Conservation (phyloP, 2,888 invertebrate species). For the Lydus trimaculatus region DNA sequence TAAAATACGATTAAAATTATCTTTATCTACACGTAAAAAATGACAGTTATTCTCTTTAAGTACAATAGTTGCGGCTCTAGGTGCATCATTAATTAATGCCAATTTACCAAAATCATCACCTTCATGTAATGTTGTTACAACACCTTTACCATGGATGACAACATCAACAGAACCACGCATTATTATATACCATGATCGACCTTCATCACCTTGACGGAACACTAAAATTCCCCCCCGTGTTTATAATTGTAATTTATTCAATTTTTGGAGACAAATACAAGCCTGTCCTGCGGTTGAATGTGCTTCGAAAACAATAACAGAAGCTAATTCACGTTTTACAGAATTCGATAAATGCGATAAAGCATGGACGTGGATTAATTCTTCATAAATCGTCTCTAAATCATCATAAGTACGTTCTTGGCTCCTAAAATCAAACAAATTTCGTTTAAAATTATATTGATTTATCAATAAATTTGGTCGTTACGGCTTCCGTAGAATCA, state of each 20-base stretch:
- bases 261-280: too few relatives aligned
- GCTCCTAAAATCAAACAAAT: constrained; percentile 63
- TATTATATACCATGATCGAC: constrained; percentile 85
- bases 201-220: constrained; percentile 86
- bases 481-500: constrained; percentile 83
- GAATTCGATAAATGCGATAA: constrained; percentile 81
- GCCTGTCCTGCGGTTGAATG: constrained; percentile 79
- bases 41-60: constrained; percentile 84
- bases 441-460: too few relatives aligned
- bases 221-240: too few relatives aligned
- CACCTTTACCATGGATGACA: constrained; percentile 84
- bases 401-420: constrained; percentile 81
- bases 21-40: constrained; percentile 83
- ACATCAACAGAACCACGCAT: constrained; percentile 85
- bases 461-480: too few relatives aligned
- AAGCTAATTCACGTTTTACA: constrained; percentile 80
- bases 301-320: constrained; percentile 81
- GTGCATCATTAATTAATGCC: constrained; percentile 84
- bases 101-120: constrained; percentile 90
- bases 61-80: constrained; percentile 84
- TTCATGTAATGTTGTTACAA: constrained; percentile 81
- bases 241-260: too few relatives aligned
- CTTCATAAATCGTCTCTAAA: constrained; percentile 82
- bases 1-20: constrained; percentile 82
- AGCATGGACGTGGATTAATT: constrained; percentile 81